Evolutionary conservation across 2,113 vertebrate species (phyloP), one percentile per base, ranked within the genome.

Genomic region (Romanogobio albipinnatus): DNA sequence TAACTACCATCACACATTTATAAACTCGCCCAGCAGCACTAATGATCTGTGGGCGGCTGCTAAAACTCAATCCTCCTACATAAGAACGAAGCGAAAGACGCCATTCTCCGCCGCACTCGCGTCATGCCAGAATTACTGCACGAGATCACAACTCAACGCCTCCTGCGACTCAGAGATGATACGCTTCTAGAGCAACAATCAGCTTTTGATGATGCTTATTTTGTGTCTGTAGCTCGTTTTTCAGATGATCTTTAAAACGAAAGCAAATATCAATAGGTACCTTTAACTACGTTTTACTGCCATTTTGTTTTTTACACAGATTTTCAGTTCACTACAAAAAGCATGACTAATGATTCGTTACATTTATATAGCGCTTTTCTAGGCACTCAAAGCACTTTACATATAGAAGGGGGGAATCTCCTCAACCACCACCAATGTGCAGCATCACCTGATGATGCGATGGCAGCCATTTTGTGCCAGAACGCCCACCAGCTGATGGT

Each of bases 11-110:
- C 71, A 49, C 71, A 74, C 71, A 26, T 24, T 14, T 7, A 45
- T 45, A 73, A 45, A 74, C 68, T 47, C 70, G 49, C 2, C 17
- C 43, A 9, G 43, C n/a, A 15, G 70, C 71, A 24, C 43, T 74
- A 74, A 74, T 74, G 71, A 74, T 43, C 86, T 62, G 71, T 81
- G 58, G 56, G 81, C n/a, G 66, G 81, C 81, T 53, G 62, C 64
- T 87, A 76, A 88, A 88, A 81, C 64, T 56, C 75, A 68, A 26
- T 79, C 79, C 49, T 76, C 64, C 77, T 83, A 79, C 84, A 56
- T 51, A 8, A 71, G 22, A 71, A 84, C 61, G 62, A 74, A 47
- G 71, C 13, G 1, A 49, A 49, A 15, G 70, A 73, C 3, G 11
- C 5, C 5, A 22, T 19, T 39, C 17, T 70, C 19, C 9, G 1